Base-by-base conservation (phyloP, 2,797 vertebrate species). In the Melanotaenia pygmaea region DNA sequence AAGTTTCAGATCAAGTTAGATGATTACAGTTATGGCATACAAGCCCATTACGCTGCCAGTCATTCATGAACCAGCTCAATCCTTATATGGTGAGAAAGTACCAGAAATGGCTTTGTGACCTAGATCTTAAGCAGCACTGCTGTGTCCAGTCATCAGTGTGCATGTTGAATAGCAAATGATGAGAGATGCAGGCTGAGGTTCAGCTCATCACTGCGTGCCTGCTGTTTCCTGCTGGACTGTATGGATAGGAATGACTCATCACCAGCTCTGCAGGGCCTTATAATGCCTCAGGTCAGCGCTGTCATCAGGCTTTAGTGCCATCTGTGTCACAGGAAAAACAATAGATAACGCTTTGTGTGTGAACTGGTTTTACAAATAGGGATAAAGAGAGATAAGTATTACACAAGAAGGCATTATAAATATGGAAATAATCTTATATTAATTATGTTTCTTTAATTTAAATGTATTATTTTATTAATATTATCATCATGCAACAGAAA, bases 241-340 rank as follows among this genome's bases (percentile, higher is more conserved):
- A 61, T 45, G 24, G 51, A 82, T 22, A 66, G 69, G 14, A 76
- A 67, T 91, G 92, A 91, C 65, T 92, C 92, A 90, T 80, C 65
- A 51, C 22, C 56, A 58, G 79, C 82, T 80, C 80, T 83, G 80
- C 72, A 22, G 84, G 79, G 61, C 69, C 64, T 22, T 45, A 65
- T 50, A 54, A 69, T 73, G 83, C 83, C 84, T 82, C 24, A 16
- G 85, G 86, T 89, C 72, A 64, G 59, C 83, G 84, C 83, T 91
- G 90, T 89, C 86, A 87, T 87, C 45, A 59, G 34, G 65, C 68
- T 63, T 43, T 54, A 77, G 74, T 61, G 59, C 65, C 70, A 45
- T 74, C 80, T 79, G 62, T 34, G 68, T 56, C 24, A 70, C 32
- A 64, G 65, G 64, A 7, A 22, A 54, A 51, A 71, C 18, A 18